These are phyloP conservation scores for Oostethus manadensis DNA, from an alignment of 2,113 vertebrate species.

Conservation along the genomic window DNA sequence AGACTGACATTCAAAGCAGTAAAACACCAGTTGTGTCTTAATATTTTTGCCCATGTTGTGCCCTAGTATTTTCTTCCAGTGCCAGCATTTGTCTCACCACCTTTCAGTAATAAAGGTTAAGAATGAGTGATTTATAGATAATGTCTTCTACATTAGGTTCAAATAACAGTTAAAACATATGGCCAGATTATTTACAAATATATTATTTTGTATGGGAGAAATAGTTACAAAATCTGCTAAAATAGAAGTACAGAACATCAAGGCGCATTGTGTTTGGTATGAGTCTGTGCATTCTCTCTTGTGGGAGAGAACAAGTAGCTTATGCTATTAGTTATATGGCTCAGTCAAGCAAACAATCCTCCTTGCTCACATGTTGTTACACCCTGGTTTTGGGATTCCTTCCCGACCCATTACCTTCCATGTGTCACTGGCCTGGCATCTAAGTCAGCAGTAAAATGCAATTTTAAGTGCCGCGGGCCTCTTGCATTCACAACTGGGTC, in stretches of 20 bases:
- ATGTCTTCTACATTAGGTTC: no score
- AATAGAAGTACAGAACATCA: not conserved
- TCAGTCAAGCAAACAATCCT: not conserved
- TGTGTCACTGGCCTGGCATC: slow-evolving; percentile 28
- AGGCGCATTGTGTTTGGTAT: not conserved
- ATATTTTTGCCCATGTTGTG: no score
- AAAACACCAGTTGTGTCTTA: no score
- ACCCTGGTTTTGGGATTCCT: slow-evolving; percentile 17
- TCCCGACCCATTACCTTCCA: slow-evolving; percentile 10
- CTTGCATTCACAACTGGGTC: slow-evolving; percentile 11
- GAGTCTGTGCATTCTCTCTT: not conserved
- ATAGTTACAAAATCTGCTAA: no score
- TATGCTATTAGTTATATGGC: not conserved
- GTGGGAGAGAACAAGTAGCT: not conserved
- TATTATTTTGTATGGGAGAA: no score
- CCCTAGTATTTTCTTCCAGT: no score
- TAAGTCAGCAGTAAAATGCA: slow-evolving; percentile 45
- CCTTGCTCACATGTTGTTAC: not conserved
- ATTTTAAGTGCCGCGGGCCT: slow-evolving; percentile 28
- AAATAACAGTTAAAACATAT: no score
- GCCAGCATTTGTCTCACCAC: no score
- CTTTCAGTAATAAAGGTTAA: no score
- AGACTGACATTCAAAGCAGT: no score
- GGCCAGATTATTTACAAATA: no score
- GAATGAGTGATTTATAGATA: no score